Evolutionary conservation across 1,140 invertebrate species (phyloP).

Genomic region (Drosophila neocordata): DNA sequence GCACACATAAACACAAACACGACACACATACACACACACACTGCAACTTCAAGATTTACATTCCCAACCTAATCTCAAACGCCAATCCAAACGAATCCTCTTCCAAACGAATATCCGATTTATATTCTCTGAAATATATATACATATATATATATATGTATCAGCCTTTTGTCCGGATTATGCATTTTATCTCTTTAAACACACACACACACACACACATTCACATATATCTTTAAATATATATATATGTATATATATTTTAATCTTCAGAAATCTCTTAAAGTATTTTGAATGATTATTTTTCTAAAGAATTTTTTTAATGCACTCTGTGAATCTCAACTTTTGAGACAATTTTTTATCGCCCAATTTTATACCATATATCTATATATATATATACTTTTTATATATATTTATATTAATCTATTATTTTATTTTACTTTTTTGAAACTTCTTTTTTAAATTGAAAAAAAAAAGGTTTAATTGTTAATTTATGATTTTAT

Average conservation of each 20-base stretch:
- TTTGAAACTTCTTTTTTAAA: constrained; percentile 32
- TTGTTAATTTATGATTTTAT: constrained; percentile 59
- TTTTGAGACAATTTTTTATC: constrained; percentile 34
- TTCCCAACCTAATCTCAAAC: constrained; percentile 34
- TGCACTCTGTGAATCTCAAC: constrained; percentile 46
- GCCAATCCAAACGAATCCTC: neutral
- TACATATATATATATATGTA: constrained; percentile 21
- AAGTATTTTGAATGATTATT: too few species aligned
- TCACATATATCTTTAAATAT: neutral
- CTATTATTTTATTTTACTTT: constrained; percentile 48
- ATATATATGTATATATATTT: too few species aligned
- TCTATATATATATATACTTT: constrained; percentile 13
- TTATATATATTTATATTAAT: constrained; percentile 7
- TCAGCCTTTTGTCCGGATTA: constrained; percentile 8
- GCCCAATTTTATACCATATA: constrained; percentile 30
- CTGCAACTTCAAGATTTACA: constrained; percentile 34
- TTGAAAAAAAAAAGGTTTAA: constrained; percentile 28
- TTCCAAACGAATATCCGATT: neutral
- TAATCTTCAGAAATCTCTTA: too few species aligned
- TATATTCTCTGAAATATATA: constrained; percentile 6
- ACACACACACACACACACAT: neutral
- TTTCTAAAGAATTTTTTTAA: constrained; percentile 13
- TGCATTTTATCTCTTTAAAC: constrained; percentile 14
- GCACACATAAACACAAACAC: constrained; percentile 13
- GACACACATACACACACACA: neutral